These are phyloP conservation scores for Catocala sponsa DNA, from an alignment of 2,888 invertebrate species.

Conservation along the genomic window DNA sequence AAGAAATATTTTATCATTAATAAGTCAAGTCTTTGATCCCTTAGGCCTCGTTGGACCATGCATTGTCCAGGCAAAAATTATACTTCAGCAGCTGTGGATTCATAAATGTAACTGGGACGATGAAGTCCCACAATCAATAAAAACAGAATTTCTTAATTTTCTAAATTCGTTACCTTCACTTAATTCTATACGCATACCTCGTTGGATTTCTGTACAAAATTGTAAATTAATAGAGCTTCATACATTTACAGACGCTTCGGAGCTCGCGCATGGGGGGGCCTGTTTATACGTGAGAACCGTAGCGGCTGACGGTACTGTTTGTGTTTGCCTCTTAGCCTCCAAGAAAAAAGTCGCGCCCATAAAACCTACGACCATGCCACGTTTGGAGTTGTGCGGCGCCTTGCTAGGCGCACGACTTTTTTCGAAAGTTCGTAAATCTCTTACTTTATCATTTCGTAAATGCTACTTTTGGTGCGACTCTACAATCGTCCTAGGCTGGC, in stretches of 20 bases:
- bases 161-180: constrained; percentile 12
- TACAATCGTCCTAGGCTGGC: constrained; percentile 2
- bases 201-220: no score
- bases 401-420: constrained; percentile 6
- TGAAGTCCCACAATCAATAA: constrained; percentile 21
- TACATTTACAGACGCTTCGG: constrained; percentile 35
- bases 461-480: constrained; percentile 11
- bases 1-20: constrained; percentile 34
- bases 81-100: constrained; percentile 43
- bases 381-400: constrained; percentile 8
- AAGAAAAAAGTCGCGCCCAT: constrained; percentile 19
- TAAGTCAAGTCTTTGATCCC: constrained; percentile 37
- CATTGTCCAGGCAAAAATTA: constrained; percentile 30
- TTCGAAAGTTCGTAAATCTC: not conserved
- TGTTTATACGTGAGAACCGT: constrained; percentile 38
- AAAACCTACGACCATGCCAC: constrained; percentile 5
- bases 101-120: constrained; percentile 41
- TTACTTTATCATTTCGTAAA: not conserved
- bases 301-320: constrained; percentile 1
- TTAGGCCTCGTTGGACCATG: no score
- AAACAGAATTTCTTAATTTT: constrained; percentile 11
- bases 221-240: no score
- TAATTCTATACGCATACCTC: constrained; percentile 21
- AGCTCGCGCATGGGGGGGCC: constrained; percentile 21
- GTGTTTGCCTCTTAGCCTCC: constrained; percentile 32